Evolutionary conservation across 1,140 invertebrate genomes (phyloP), one percentile per base, ranked within the genome.

Genomic region (Drosophila hydei): DNA sequence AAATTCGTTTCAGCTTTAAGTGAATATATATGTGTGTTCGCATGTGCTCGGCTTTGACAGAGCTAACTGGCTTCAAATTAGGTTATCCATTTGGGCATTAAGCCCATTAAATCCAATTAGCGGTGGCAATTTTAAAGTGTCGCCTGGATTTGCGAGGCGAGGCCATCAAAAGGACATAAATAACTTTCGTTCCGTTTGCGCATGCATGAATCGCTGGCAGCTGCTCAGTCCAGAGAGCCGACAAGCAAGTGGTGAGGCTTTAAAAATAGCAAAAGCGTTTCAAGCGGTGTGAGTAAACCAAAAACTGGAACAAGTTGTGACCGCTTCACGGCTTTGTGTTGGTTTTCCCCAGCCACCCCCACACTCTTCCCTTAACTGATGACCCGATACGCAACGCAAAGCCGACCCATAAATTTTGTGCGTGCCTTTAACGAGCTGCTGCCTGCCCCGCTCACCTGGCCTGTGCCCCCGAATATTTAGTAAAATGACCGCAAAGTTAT

Each of bases 401-500:
- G 74, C 71, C 69, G 74, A 70, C 74, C 71, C 59, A 70, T 74
- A 74, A 77, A 74, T 70, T 74, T 40, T 51, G 8, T 42, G 27
- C 43, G 27, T 54, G 63, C 63, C 63, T 54, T 59, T 67, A 72
- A 72, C 69, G 54, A 72, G 70, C 42, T 54, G 52, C 40, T 19
- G 36, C 23, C 19, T 16, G 16, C 48, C 38, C 21, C 25, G 38
- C 47, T 48, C 62, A 45, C 72, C 74, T 60, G 14, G 7, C n/a
- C 40, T 33, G 9, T 33, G 30, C 14, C 11, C 67, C 19, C 19
- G 25, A 33, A 36, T 56, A 25, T 88, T 88, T 88, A 88, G 83
- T 83, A 50, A 89, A 83, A 83, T 89, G 84, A 88, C 83, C 84
- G 67, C 75, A 84, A 89, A 88, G 79, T 83, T 88, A 19, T 43